Evolutionary conservation across 2,113 vertebrate species (phyloP), one percentile per base, ranked within the genome.

Genomic region (Mola mola): DNA sequence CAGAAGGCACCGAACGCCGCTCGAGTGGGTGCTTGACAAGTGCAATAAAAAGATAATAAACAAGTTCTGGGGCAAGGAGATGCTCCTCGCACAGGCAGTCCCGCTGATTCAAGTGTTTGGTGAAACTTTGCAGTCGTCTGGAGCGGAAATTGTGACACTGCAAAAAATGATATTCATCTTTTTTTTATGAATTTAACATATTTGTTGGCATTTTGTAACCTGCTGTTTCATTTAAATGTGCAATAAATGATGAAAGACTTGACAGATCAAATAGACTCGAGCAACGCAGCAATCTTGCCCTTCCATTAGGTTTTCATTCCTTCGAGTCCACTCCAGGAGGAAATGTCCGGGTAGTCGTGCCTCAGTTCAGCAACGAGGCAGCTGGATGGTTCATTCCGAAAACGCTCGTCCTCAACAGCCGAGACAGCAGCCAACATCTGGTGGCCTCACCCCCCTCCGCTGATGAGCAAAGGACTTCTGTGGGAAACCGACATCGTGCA

Each of bases 361-460:
- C n/a, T n/a, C n/a, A n/a, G n/a, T n/a, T n/a, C n/a, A n/a, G n/a
- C n/a, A n/a, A n/a, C 63, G 26, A 70, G 40, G 29, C 53, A 66
- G 10, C 49, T 48, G 43, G 76, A 75, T 19, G 5, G 53, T 58
- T n/a, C n/a, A n/a, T n/a, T n/a, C n/a, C n/a, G n/a, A n/a, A n/a
- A n/a, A n/a, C n/a, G n/a, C 46, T 75, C 63, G 44, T 75, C 60
- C 40, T 58, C 55, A 50, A 9, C 59, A 64, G 51, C 46, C 9
- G 46, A 38, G 47, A 76, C 59, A 49, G 28, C 59, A 46, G 69
- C 82, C 26, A 60, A 79, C 77, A 76, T 88, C 61, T 84, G 82
- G 63, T 75, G 56, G 66, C 59, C 50, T 66, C 52, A 12, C 51
- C 31, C 34, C 55, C 40, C 40, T 17, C 29, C 33, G 34, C n/a